Evolutionary conservation across 2,888 invertebrate genomes (phyloP).

Genomic region (Tenthredo scrophulariae): DNA sequence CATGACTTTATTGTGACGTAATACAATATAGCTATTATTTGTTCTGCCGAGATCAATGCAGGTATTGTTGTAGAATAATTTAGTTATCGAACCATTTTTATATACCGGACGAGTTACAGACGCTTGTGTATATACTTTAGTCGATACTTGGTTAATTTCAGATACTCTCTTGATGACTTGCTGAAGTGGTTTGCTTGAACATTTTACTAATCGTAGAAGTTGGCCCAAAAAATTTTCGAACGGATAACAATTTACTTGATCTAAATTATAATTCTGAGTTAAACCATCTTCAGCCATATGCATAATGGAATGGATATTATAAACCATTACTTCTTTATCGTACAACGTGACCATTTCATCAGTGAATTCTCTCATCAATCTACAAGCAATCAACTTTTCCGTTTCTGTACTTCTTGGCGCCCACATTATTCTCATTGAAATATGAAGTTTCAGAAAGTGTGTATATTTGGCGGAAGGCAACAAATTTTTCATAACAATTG

Average conservation of each 20-base stretch:
- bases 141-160: background rate
- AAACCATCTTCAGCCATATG: conserved; percentile 1
- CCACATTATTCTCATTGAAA: background rate
- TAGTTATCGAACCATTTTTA: background rate
- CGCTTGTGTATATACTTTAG: background rate
- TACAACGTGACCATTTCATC: background rate
- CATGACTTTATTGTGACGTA: background rate
- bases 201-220: background rate
- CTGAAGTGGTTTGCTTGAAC: background rate
- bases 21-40: background rate
- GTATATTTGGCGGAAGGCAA: background rate
- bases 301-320: background rate
- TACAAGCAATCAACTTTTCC: background rate
- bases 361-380: background rate
- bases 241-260: background rate
- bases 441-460: background rate
- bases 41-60: background rate
- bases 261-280: background rate
- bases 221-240: background rate
- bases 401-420: background rate
- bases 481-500: conserved; percentile 6
- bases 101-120: background rate
- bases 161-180: background rate
- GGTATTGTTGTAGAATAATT: background rate
- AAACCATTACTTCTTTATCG: background rate